Evolutionary conservation across 2,113 vertebrate species (phyloP).

Genomic region (Terrapene triunguis): DNA sequence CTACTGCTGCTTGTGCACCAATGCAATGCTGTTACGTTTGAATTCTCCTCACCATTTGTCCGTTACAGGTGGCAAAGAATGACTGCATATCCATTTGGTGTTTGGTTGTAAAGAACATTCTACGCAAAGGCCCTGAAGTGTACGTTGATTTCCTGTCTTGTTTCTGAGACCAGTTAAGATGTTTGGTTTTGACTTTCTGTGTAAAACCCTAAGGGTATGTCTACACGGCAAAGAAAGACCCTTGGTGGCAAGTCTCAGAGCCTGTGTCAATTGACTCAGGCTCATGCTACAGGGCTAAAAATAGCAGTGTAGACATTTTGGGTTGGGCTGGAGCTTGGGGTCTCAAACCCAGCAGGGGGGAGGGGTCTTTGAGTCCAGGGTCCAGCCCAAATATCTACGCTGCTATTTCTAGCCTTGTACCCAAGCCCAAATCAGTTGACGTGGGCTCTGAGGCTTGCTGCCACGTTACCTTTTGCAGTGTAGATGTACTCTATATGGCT

Average conservation of each 20-base stretch:
- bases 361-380: not conserved
- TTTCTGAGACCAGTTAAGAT: not conserved
- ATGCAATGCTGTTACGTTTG: not conserved
- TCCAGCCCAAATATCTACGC: not conserved
- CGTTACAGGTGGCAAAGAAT: not conserved
- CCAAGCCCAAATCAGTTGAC: not conserved
- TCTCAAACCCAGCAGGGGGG: not conserved
- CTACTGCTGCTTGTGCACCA: not conserved
- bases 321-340: not conserved
- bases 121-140: not conserved
- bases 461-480: no score
- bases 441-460: not conserved
- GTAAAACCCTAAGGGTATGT: not conserved
- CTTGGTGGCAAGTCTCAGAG: no score
- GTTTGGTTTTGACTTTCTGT: no score
- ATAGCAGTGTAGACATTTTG: not conserved
- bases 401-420: not conserved
- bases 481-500: not conserved
- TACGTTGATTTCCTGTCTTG: not conserved
- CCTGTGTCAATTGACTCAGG: not conserved
- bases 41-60: not conserved
- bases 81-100: not conserved
- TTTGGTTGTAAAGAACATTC: not conserved
- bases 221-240: not conserved
- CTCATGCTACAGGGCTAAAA: not conserved